phyloP scores from a whole-genome alignment of 2,888 invertebrate genomes.

The Gasteruption jaculator region DNA sequence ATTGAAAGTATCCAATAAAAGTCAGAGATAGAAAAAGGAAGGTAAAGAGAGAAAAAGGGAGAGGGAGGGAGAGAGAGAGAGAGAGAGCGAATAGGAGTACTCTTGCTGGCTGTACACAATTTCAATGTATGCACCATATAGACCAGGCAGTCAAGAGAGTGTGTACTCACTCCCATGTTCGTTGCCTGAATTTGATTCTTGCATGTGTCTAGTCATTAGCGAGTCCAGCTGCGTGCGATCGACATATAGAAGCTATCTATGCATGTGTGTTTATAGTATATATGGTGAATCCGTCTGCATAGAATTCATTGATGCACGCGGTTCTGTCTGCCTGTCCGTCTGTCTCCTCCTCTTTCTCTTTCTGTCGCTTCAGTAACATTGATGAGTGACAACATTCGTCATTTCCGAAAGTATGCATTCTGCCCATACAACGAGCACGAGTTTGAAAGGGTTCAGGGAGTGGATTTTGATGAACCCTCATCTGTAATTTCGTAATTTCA shows the following conservation, averaged over 20 bases:
- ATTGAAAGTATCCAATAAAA: no score
- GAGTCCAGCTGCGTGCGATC: slow-evolving; percentile 35
- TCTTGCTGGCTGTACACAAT: no score
- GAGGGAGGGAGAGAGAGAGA: background rate
- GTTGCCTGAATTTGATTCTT: slow-evolving; percentile 39
- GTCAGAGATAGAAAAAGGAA: background rate
- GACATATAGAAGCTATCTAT: slow-evolving; percentile 8
- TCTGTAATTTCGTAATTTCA: no score
- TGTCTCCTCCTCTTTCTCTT: slow-evolving; percentile 1
- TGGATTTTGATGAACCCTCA: no score
- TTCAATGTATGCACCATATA: no score
- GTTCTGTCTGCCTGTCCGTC: background rate
- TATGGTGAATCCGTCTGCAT: slow-evolving; percentile 11
- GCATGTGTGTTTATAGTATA: slow-evolving; percentile 9
- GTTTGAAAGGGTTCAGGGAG: no score
- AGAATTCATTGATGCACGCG: slow-evolving; percentile 4
- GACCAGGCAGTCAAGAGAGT: no score
- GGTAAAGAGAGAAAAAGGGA: background rate
- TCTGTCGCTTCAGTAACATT: no score
- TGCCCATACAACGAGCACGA: no score
- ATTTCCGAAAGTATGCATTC: no score
- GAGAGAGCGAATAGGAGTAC: background rate
- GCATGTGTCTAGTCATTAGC: slow-evolving; percentile 40
- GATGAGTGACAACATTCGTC: no score
- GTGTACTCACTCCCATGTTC: no score